phyloP scores from a whole-genome alignment of 2,113 vertebrate species.

The Oryzias curvinotus region DNA sequence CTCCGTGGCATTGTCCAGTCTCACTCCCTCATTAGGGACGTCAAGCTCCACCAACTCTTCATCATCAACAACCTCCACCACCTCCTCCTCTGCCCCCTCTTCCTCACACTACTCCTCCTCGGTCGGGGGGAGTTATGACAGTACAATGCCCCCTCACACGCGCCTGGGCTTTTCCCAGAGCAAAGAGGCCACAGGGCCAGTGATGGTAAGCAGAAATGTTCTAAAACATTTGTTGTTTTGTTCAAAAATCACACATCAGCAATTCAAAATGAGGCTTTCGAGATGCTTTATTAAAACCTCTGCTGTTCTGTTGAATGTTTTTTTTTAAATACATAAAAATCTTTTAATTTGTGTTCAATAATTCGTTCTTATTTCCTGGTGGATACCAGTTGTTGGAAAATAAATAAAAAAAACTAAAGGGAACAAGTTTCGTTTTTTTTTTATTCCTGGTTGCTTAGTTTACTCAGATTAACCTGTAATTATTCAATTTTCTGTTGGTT shows the following conservation, averaged over 20 bases:
- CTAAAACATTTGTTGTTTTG: background rate
- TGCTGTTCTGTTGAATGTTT: no score
- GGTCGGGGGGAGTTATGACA: slow-evolving; percentile 70
- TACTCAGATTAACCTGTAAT: no score
- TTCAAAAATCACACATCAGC: no score
- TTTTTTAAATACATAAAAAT: no score
- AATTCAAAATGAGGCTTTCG: background rate
- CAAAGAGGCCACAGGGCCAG: slow-evolving; percentile 72
- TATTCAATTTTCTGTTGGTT: no score
- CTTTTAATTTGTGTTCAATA: no score
- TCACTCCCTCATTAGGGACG: slow-evolving; percentile 65
- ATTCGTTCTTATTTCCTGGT: no score
- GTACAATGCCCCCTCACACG: slow-evolving; percentile 66
- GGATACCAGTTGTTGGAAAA: no score
- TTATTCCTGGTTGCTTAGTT: no score
- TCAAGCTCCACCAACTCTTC: slow-evolving; percentile 47
- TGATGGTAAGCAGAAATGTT: slow-evolving; percentile 65
- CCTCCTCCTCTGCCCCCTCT: slow-evolving; percentile 53
- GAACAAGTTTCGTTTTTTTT: no score
- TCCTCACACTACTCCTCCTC: slow-evolving; percentile 64
- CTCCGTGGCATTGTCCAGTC: slow-evolving; percentile 62
- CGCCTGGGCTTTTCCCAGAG: slow-evolving; percentile 74
- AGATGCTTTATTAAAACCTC: background rate
- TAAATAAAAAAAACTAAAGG: no score
- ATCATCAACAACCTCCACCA: slow-evolving; percentile 49